Evolutionary conservation across 2,888 invertebrate species (phyloP), one percentile per base, ranked within the genome.

Genomic region (Eristalis pertinax): DNA sequence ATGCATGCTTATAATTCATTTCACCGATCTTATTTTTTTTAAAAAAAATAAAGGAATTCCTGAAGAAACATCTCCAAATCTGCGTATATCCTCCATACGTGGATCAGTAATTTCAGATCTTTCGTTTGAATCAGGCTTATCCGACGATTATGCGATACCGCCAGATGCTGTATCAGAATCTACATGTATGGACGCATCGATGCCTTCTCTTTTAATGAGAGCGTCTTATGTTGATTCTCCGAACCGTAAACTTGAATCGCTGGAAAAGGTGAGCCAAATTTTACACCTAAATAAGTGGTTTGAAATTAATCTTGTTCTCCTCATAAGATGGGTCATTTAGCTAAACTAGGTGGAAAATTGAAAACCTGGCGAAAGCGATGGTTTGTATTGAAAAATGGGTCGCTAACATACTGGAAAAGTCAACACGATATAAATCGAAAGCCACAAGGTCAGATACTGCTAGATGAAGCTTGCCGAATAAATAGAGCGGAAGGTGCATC

Each of bases 361-460:
- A 99, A 99, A 94, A 99, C 98, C 0, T 98, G 99, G 98, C 95
- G 98, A 90, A 97, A 98, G 91, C 94, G 99, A 90, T 99, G 98
- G 97, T 99, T 99, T 91, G 98, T 99, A 3, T 94, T 99, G 15
- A 98, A 97, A 92, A 98, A 98, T 93, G 98, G 98, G 60, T 96
- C 96, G 0, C 94, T 99, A 2, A 97, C 96, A 0, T 99, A 99
- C 92, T 99, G 99, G 96, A 99, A 98, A 93, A 97, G 97, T 68
- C 98, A 98, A 92, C 97, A 96, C 74, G 97, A 97, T 91, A 95
- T 96, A 32, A 96, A 95, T 91, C 94, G 97, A 10, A 98, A 98
- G 93, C 98, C 99, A 0, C 98, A 98, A 93, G 98, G 98, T 0
- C 97, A 98, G 93, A 98, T 99, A 84, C 94, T 96, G 0, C 94